Percentiles rank a stretch among this genome's conserved stretches.
Conservation (phyloP, 2,888 invertebrate species). For the Andricus quercusramuli region DNA sequence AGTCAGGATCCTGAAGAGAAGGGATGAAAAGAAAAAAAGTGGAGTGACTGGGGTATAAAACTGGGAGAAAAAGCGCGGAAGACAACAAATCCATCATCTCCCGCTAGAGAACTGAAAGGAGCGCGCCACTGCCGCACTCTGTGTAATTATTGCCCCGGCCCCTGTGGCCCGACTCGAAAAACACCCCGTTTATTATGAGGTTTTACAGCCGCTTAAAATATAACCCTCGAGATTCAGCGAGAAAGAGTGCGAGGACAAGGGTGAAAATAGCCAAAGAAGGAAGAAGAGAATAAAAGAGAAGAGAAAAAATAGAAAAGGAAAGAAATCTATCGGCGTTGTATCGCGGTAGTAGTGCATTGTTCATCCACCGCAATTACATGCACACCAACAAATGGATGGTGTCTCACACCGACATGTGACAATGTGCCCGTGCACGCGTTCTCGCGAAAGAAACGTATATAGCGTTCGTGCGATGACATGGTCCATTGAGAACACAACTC, state of each 20-base stretch:
- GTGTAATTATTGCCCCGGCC: slow-evolving; percentile 71
- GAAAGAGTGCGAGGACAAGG: slow-evolving; percentile 41
- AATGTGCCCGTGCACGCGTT: slow-evolving; percentile 33
- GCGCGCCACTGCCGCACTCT: slow-evolving; percentile 69
- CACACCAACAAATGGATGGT: slow-evolving; percentile 1
- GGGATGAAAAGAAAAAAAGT: slow-evolving; percentile 45
- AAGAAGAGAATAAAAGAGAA: slow-evolving; percentile 39
- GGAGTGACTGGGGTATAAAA: slow-evolving; percentile 38
- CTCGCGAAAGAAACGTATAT: slow-evolving; percentile 5
- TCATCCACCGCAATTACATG: slow-evolving; percentile 53
- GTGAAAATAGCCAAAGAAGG: slow-evolving; percentile 37
- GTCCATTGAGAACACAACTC: slow-evolving; percentile 64
- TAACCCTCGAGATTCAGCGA: slow-evolving; percentile 56
- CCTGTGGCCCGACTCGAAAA: slow-evolving; percentile 68
- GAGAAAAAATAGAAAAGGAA: slow-evolving; percentile 38
- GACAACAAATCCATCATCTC: slow-evolving; percentile 71
- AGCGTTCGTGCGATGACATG: slow-evolving; percentile 61
- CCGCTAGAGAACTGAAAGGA: slow-evolving; percentile 65
- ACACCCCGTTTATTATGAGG: slow-evolving; percentile 68
- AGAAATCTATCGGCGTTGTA: slow-evolving; percentile 44
- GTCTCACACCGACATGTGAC: neutral
- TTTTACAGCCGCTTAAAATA: slow-evolving; percentile 69
- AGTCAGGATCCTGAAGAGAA: slow-evolving; percentile 45
- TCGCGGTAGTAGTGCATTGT: slow-evolving; percentile 56
- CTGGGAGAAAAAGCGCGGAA: slow-evolving; percentile 59